Base-by-base conservation (phyloP, 2,797 vertebrate genomes). In the Labroides dimidiatus region DNA sequence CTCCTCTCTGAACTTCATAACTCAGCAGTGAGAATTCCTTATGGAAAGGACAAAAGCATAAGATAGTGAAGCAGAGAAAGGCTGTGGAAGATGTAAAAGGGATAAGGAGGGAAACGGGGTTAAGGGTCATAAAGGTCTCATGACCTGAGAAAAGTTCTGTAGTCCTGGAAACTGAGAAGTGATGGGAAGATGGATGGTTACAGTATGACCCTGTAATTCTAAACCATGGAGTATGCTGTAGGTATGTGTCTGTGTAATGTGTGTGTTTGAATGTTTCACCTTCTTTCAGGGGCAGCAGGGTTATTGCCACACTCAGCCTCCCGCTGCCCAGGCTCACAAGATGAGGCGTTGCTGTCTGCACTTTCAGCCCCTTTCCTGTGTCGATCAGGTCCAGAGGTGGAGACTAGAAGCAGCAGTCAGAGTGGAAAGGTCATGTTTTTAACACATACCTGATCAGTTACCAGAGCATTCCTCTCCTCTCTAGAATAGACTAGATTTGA, bases 311-410 rank as follows among this genome's bases (percentile, higher is more conserved):
- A 60, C 94, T 95, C 16, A 95, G 91, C 37, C 95, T 92, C 15
- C 95, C 94, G 4, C 94, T 94, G 42, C 95, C 95, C 60, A 95
- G 88, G 75, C 95, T 95, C 63, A 95, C 94, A 50, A 95, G 88
- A 75, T 95, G 95, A 56, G 95, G 95, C 0, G 73, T 65, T 8
- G 89, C 86, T 1, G 94, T 94, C 72, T 95, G 94, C 63, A 95
- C 90, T 82, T 94, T 95, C 73, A 95, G 68, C 10, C 91, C 92
- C 62, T 95, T 95, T 55, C 94, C 93, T 0, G 93, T 95, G 87
- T 95, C 93, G 19, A 94, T 93, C 84, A 94, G 72, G 67, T 95
- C 93, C 86, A 95, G 63, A 5, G 92, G 79, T 0, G 93, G 84
- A 39, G 90, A 90, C 95, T 95, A 64, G 13, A 78, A 72, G 47